Percentiles rank a stretch among this genome's conserved stretches.
These are phyloP conservation scores for Eremophila alpestris DNA, from an alignment of 2,797 vertebrate genomes.

Conservation along the genomic window DNA sequence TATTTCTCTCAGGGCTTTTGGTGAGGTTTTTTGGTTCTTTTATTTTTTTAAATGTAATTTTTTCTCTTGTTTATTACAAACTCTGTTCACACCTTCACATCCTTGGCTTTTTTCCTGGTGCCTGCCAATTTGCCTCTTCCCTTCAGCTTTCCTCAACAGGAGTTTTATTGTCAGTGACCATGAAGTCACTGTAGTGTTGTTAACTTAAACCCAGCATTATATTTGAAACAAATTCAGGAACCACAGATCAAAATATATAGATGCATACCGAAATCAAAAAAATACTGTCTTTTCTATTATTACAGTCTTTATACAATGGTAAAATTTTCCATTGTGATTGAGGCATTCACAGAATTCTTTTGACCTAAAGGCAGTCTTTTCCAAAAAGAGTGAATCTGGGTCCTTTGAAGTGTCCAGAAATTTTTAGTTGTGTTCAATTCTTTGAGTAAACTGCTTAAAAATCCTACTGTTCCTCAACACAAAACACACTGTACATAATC, in stretches of 20 bases:
- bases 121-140: background rate
- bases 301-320: accelerated
- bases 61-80: background rate
- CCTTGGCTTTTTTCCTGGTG: background rate
- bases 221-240: background rate
- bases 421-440: background rate
- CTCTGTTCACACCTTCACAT: background rate
- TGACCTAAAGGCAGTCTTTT: background rate
- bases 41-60: background rate
- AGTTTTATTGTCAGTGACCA: background rate
- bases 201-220: background rate
- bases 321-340: background rate
- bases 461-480: background rate
- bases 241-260: background rate
- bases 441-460: background rate
- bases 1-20: background rate
- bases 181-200: background rate
- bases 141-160: background rate
- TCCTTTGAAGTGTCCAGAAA: background rate
- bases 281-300: background rate
- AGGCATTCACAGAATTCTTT: background rate
- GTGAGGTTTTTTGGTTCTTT: background rate
- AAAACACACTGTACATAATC: background rate
- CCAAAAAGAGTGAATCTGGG: background rate
- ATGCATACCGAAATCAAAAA: background rate